These are phyloP conservation scores for Drosophila monieri DNA, from an alignment of 2,888 invertebrate genomes.

Conservation along the genomic window DNA sequence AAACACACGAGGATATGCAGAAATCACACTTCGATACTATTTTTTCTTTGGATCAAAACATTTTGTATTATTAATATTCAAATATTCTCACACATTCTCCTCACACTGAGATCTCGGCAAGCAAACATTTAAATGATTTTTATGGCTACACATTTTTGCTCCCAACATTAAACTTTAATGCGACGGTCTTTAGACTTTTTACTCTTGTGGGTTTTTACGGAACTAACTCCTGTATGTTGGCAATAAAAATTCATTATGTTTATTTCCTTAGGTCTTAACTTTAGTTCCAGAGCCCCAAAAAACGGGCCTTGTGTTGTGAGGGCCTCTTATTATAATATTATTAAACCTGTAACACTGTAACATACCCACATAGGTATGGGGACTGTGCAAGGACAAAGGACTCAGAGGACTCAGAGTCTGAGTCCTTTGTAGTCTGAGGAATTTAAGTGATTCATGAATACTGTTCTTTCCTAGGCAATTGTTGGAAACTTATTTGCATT, in stretches of 20 bases:
- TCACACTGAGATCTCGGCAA: conserved; percentile 34
- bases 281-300: neutral
- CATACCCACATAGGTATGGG: conserved; percentile 22
- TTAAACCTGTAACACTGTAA: conserved; percentile 47
- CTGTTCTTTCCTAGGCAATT: conserved; percentile 44
- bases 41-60: neutral
- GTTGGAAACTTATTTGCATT: conserved; percentile 72
- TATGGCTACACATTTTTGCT: conserved; percentile 64
- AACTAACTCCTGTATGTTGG: conserved; percentile 15
- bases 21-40: neutral
- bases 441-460: conserved; percentile 15
- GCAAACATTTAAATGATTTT: conserved; percentile 73
- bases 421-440: conserved; percentile 12
- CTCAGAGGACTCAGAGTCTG: too few relatives aligned
- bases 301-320: conserved; percentile 14
- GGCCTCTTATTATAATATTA: conserved; percentile 6
- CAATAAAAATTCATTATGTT: conserved; percentile 66
- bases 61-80: conserved; percentile 64
- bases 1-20: neutral
- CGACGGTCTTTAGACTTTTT: conserved; percentile 59
- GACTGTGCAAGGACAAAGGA: conserved; percentile 1
- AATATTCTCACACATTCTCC: conserved; percentile 48
- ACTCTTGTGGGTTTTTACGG: conserved; percentile 16
- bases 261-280: conserved; percentile 42
- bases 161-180: conserved; percentile 68